Conservation (phyloP, 1,140 invertebrate genomes). For the Metopolophium dirhodum region DNA sequence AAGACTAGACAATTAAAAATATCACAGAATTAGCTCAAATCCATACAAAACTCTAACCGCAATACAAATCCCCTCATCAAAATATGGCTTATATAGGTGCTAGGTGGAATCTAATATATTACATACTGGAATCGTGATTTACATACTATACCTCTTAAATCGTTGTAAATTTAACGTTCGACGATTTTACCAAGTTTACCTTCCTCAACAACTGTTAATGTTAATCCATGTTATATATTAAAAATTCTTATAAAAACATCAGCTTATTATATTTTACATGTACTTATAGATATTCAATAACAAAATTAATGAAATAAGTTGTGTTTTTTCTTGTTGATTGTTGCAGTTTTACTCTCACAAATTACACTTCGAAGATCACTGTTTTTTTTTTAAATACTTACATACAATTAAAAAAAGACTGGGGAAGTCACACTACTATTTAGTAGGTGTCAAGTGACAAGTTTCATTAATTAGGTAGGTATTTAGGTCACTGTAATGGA, state of each 20-base stretch:
- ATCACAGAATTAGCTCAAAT: too few species aligned
- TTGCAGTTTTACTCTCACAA: not conserved
- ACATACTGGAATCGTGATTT: too few species aligned
- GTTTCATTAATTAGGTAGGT: not conserved
- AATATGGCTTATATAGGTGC: too few species aligned
- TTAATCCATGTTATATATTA: not conserved
- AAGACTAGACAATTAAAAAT: too few species aligned
- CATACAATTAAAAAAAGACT: not conserved
- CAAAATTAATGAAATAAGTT: not conserved
- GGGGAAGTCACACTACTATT: not conserved
- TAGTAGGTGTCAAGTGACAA: too few species aligned
- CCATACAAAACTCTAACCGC: too few species aligned
- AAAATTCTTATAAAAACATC: not conserved
- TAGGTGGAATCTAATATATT: too few species aligned
- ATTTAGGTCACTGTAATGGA: not conserved
- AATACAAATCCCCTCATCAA: too few species aligned
- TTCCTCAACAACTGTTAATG: too few species aligned
- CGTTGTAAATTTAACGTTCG: too few species aligned
- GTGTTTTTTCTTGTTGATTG: not conserved
- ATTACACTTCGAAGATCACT: not conserved
- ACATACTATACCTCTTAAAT: too few species aligned
- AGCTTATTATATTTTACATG: not conserved
- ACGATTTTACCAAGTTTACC: too few species aligned
- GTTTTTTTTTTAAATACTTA: not conserved
- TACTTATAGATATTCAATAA: not conserved